Evolutionary conservation across 1,140 invertebrate species (phyloP), one percentile per base, ranked within the genome.

Genomic region (Tenebrio molitor): DNA sequence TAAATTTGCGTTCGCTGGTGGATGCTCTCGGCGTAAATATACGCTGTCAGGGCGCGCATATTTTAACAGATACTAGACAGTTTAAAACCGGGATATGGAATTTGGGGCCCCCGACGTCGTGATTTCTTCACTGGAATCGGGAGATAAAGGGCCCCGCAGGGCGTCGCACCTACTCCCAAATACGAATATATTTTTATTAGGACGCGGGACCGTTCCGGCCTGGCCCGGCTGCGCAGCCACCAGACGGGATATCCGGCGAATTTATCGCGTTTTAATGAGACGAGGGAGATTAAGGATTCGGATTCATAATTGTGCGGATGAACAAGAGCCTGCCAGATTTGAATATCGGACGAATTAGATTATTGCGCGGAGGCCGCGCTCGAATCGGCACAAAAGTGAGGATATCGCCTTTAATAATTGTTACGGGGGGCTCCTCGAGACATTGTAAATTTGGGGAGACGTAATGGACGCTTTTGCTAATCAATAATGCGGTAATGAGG

Each of bases 1-100:
- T 58, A 58, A 58, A 58, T 58, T 58, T 58, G 50, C 29, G 50
- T 58, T 58, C 21, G 44, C 42, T 50, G 42, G 16, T 58, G 50
- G 50, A 58, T 58, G 50, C 50, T 58, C 23, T 58, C 12, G 23
- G 50, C 50, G 50, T 58, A 58, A 58, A 58, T 58, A 58, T 58
- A 58, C 23, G 50, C 50, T 58, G 50, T 58, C 50, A 58, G 29
- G 50, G 50, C 50, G 29, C 50, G 50, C 50, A 58, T 58, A 58
- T 58, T 58, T 58, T 58, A 58, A 58, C 50, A 58, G 50, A 58
- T 58, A 58, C 50, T 21, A 58, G 50, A 58, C 50, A 58, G 50
- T 58, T 58, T 58, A 58, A 58, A 58, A 58, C 50, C 50, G 12
- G 50, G 50, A 58, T 58, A 39, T 39, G 36, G 36, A 39, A 39